Evolutionary conservation across 2,113 vertebrate genomes (phyloP), one percentile per base, ranked within the genome.

Genomic region (Serilophus lunatus): DNA sequence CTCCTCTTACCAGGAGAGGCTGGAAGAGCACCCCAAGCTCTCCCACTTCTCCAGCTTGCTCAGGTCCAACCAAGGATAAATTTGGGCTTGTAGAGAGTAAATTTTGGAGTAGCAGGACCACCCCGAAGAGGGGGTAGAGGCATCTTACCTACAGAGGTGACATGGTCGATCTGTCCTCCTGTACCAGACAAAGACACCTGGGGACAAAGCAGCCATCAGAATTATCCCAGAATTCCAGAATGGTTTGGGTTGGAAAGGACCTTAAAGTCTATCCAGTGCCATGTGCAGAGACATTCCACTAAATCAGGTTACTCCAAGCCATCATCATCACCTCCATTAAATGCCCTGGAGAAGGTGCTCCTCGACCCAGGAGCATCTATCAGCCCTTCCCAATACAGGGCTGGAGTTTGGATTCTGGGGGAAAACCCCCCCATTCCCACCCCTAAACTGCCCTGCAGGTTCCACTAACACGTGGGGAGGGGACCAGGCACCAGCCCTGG

Each of bases 161-260:
- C 36, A 12, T 1, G 7, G 26, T 14, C 7, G 14, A 8, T 36
- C 19, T 42, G 76, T 90, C 22, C 36, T 83, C 78, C 24, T 61
- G 31, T 45, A 96, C 96, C 96, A 96, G 40, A 90, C 80, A 0
- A 90, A 49, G 76, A 93, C 1, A 72, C 96, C 94, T 95, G 91
- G 28, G 68, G 54, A 90, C 66, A 95, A 64, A 86, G 18, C 70
- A 90, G 33, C 7, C 76, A 13, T 63, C 79, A 70, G 40, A 28
- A 83, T 33, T 38, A 38, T 6, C 36, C 26, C 47, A 68, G 28
- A 42, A 44, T 6, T 13, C 16, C 76, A 74, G 23, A 60, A 45
- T 25, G 0, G 0, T 22, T 28, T 26, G 47, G n/a, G 17, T 1
- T 61, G n/a, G 25, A 76, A 44, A 40, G 17, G 35, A 42, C 6